A percentile compares a stretch with the other conserved stretches of the same genome.
These are phyloP conservation scores for Piscicola geometra DNA, from an alignment of 2,888 invertebrate species.

Conservation along the genomic window DNA sequence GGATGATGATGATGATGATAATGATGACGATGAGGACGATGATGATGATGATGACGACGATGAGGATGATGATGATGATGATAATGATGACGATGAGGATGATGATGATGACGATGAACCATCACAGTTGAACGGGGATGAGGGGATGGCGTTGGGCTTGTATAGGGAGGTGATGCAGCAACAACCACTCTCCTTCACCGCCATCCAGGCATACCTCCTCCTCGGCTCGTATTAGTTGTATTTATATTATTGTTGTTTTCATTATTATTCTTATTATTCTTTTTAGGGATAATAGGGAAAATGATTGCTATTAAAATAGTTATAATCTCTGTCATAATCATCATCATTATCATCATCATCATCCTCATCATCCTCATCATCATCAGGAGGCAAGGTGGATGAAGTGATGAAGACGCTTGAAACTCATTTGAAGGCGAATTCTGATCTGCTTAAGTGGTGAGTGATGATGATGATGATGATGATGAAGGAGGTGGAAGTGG, in stretches of 20 bases:
- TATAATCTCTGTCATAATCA: no score
- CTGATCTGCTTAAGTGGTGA: background rate
- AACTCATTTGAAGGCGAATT: background rate
- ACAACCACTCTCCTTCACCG: constrained; percentile 68
- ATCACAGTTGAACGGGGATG: background rate
- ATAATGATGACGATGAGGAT: background rate
- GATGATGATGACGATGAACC: background rate
- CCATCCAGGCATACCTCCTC: constrained; percentile 68
- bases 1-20: background rate
- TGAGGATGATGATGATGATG: constrained; percentile 52
- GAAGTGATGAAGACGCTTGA: background rate
- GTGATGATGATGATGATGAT: constrained; percentile 5
- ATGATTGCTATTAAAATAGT: no score
- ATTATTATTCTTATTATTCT: no score
- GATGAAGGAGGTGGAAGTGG: background rate
- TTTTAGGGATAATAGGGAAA: no score
- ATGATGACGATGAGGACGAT: background rate
- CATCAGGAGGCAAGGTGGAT: background rate
- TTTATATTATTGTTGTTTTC: no score
- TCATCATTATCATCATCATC: no score
- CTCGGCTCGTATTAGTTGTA: constrained; percentile 60
- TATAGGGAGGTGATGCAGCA: constrained; percentile 1
- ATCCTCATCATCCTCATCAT: no score
- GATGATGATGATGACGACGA: constrained; percentile 3
- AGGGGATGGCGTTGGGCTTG: background rate